These are phyloP conservation scores for Hypomecis punctinalis DNA, from an alignment of 2,888 invertebrate species.

Conservation along the genomic window DNA sequence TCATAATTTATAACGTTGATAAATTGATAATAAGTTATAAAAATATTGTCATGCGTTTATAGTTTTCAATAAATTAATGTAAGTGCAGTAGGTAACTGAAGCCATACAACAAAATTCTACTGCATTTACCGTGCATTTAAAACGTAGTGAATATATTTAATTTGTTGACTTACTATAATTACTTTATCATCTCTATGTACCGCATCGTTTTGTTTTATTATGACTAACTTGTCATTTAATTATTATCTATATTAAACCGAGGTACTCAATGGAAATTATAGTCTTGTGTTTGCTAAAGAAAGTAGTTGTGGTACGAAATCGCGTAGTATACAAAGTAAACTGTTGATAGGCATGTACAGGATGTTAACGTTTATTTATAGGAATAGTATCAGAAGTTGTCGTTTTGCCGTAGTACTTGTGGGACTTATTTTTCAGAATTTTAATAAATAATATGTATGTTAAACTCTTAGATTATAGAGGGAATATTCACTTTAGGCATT, in stretches of 20 bases:
- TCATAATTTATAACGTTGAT: too few relatives aligned
- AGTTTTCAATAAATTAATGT: too few relatives aligned
- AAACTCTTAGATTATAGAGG: too few relatives aligned
- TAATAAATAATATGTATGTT: too few relatives aligned
- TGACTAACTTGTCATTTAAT: constrained; percentile 17
- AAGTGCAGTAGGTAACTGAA: neutral
- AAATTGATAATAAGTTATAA: too few relatives aligned
- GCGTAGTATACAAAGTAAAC: constrained; percentile 16
- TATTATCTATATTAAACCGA: constrained; percentile 13
- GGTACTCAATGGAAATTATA: constrained; percentile 32
- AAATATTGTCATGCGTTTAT: too few relatives aligned
- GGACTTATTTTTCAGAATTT: too few relatives aligned
- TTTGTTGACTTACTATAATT: constrained; percentile 8
- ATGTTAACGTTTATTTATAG: constrained; percentile 2
- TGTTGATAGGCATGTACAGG: constrained; percentile 13
- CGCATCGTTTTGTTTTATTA: constrained; percentile 10
- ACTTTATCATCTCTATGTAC: constrained; percentile 7
- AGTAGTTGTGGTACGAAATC: constrained; percentile 15
- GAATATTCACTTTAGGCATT: too few relatives aligned
- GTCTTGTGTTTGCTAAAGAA: constrained; percentile 29
- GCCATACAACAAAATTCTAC: neutral
- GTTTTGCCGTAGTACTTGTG: too few relatives aligned
- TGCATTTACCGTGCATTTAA: neutral
- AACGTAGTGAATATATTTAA: neutral
- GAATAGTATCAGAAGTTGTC: neutral